Percentiles rank a stretch among this genome's conserved stretches.
phyloP scores from a whole-genome alignment of 2,888 invertebrate genomes.

The Acleris sparsana region DNA sequence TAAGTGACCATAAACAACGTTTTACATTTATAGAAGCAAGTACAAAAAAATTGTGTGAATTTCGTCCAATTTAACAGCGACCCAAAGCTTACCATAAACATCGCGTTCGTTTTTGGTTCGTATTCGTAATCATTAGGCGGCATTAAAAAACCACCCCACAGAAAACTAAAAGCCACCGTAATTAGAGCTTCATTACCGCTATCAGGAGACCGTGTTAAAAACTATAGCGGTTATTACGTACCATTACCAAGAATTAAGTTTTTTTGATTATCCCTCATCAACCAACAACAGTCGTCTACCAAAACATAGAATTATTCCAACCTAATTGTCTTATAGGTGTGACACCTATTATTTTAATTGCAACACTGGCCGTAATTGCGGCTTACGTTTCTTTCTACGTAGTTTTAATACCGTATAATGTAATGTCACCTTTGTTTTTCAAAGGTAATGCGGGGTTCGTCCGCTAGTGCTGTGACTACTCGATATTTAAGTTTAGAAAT shows the following conservation, averaged over 20 bases:
- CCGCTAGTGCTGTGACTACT: conserved; percentile 20
- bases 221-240: conserved; percentile 49
- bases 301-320: conserved; percentile 73
- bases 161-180: conserved; percentile 35
- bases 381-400: conserved; percentile 68
- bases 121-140: conserved; percentile 5
- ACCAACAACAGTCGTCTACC: conserved; percentile 49
- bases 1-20: no score
- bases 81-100: no score
- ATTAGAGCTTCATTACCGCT: conserved; percentile 51
- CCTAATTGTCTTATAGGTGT: conserved; percentile 82
- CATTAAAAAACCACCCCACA: conserved; percentile 31
- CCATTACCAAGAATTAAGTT: conserved; percentile 62
- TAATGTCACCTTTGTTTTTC: conserved; percentile 21
- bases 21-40: no score
- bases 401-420: conserved; percentile 50
- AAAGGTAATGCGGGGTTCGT: conserved; percentile 22
- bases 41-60: no score
- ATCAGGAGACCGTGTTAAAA: conserved; percentile 48
- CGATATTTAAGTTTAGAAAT: conserved; percentile 34
- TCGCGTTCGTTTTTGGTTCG: no score
- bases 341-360: conserved; percentile 83
- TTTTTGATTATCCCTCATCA: conserved; percentile 68
- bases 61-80: no score
- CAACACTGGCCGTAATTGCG: conserved; percentile 69